Conservation (phyloP, 35 echinoderm and acorn worm species). For the Apostichopus californicus region DNA sequence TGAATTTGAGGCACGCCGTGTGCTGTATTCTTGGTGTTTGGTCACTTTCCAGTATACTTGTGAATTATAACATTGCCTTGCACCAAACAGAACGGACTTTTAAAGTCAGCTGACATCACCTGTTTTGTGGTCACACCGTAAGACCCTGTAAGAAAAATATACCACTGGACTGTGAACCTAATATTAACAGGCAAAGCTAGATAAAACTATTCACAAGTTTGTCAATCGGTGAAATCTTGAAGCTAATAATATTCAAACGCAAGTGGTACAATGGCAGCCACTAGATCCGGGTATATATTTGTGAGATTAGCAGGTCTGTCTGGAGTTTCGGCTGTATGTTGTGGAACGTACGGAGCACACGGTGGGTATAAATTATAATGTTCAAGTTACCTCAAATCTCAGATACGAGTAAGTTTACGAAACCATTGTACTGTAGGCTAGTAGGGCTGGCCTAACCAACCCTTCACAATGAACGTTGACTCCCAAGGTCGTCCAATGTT, state of each 20-base stretch:
- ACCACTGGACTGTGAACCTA: neutral
- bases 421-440: too few relatives aligned
- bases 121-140: neutral
- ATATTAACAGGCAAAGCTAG: neutral
- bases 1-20: too few relatives aligned
- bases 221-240: too few relatives aligned
- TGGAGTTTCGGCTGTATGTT: constrained; percentile 69
- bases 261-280: constrained; percentile 34
- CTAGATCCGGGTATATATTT: constrained; percentile 57
- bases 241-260: neutral
- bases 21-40: too few relatives aligned
- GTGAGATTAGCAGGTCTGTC: constrained; percentile 75
- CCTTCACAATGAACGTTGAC: too few relatives aligned
- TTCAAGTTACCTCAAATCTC: too few relatives aligned
- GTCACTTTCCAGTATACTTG: too few relatives aligned
- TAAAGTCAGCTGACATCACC: neutral
- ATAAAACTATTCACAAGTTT: neutral
- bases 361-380: constrained; percentile 33
- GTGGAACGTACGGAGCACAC: constrained; percentile 78
- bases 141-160: neutral
- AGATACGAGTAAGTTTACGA: too few relatives aligned
- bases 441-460: too few relatives aligned
- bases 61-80: neutral
- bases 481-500: too few relatives aligned
- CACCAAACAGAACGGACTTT: neutral